Conservation (phyloP, 1,140 invertebrate genomes). For the Cotesia typhae region DNA sequence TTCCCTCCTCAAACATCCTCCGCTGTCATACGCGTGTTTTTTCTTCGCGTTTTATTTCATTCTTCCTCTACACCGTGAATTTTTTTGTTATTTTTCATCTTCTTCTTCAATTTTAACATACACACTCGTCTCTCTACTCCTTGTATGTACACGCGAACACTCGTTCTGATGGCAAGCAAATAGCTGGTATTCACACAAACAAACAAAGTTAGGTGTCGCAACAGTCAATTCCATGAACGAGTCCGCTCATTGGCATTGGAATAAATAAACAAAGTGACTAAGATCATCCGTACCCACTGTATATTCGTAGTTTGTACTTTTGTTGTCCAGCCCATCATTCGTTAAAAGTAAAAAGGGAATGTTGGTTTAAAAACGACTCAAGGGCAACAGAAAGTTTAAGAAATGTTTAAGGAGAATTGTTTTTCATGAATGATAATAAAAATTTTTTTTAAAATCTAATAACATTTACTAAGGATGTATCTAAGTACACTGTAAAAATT, state of each 20-base stretch:
- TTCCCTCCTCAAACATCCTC: slow-evolving; percentile 10
- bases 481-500: no score
- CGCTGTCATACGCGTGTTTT: no score
- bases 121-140: background rate
- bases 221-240: slow-evolving; percentile 12
- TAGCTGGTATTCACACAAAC: background rate
- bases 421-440: no score
- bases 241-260: slow-evolving; percentile 27
- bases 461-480: no score
- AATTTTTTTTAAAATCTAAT: no score
- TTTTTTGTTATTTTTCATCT: background rate
- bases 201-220: slow-evolving; percentile 17
- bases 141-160: background rate
- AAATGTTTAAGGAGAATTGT: no score
- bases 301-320: background rate
- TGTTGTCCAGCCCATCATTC: no score
- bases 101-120: background rate
- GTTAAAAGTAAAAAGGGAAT: no score
- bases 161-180: no score
- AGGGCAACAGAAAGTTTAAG: no score
- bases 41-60: background rate
- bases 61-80: background rate
- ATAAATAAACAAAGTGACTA: slow-evolving; percentile 31
- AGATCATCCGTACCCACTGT: slow-evolving; percentile 1
- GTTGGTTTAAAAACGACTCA: no score